These are phyloP conservation scores for Hormiphora californensis DNA, from an alignment of 37 sponge, comb jelly and placozoan genomes.

Conservation along the genomic window DNA sequence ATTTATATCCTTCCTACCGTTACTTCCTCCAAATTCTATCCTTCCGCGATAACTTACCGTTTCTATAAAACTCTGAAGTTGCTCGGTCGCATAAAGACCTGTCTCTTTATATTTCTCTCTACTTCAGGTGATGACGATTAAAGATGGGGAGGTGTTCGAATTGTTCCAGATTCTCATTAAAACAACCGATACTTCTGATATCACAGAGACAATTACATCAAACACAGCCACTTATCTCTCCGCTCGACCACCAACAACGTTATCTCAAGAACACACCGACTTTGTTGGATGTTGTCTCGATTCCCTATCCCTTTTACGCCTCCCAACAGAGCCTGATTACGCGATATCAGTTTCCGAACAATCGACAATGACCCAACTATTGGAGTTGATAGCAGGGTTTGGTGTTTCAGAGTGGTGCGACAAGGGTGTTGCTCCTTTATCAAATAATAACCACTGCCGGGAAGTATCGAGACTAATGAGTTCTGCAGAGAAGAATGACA, in stretches of 20 bases:
- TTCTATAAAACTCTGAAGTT: too few relatives aligned
- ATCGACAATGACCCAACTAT: neutral
- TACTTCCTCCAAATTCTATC: too few relatives aligned
- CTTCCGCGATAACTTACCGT: too few relatives aligned
- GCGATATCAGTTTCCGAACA: constrained; percentile 4
- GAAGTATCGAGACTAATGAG: neutral
- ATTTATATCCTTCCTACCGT: too few relatives aligned
- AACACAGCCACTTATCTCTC: neutral
- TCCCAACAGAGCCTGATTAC: neutral
- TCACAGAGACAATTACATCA: neutral
- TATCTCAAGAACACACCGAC: neutral
- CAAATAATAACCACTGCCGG: neutral
- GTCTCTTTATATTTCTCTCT: too few relatives aligned
- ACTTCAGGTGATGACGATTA: too few relatives aligned
- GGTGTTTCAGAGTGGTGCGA: constrained; percentile 4
- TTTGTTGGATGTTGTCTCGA: constrained; percentile 24
- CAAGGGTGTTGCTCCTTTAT: neutral
- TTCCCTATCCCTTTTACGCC: neutral
- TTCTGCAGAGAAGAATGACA: constrained; percentile 21
- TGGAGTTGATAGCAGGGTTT: constrained; percentile 33
- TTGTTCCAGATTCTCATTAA: neutral
- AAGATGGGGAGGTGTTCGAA: too few relatives aligned
- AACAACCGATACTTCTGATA: neutral
- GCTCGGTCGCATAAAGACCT: too few relatives aligned
- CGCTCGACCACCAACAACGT: neutral